Evolutionary conservation across 2,888 invertebrate genomes (phyloP).

Genomic region (Balanococcus diminutus): DNA sequence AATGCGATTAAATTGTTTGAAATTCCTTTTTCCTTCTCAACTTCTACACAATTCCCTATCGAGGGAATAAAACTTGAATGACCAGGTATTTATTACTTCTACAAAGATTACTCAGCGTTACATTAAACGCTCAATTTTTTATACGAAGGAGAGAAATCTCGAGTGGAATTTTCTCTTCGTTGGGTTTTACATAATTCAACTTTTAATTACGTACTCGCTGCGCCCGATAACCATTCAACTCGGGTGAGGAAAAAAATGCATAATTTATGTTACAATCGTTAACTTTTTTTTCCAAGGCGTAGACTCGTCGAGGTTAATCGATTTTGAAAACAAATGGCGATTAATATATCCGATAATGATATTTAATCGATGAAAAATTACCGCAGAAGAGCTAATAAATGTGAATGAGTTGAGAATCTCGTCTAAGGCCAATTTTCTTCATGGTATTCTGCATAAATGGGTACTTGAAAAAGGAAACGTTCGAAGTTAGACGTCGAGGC

Average conservation of each 20-base stretch:
- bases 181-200: background rate
- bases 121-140: background rate
- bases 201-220: background rate
- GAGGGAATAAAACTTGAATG: background rate
- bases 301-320: background rate
- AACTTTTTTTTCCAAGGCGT: background rate
- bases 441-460: too few relatives aligned
- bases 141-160: background rate
- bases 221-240: background rate
- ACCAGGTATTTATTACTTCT: constrained; percentile 8
- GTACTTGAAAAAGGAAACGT: too few relatives aligned
- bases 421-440: too few relatives aligned
- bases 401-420: too few relatives aligned
- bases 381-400: background rate
- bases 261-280: background rate
- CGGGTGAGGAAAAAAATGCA: background rate
- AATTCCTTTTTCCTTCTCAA: background rate
- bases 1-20: constrained; percentile 9
- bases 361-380: background rate
- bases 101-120: background rate
- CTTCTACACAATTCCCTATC: background rate
- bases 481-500: too few relatives aligned
- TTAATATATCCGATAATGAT: background rate
- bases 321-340: background rate
- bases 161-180: background rate